A percentile compares a stretch with the other conserved stretches of the same genome.
Conservation (phyloP, 2,888 invertebrate species). For the Lutraria lutraria region DNA sequence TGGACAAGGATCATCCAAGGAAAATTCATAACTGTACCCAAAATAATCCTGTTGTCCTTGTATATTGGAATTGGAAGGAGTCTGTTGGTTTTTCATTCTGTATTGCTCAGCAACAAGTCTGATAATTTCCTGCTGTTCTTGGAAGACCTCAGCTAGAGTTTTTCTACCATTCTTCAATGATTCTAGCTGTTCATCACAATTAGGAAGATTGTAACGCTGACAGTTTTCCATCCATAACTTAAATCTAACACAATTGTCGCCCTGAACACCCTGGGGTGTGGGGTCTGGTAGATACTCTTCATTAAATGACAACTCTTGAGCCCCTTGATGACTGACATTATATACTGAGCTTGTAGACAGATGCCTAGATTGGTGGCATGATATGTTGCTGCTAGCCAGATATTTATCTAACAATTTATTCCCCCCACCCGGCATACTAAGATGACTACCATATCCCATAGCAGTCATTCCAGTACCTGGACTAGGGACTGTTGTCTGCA, state of each 20-base stretch:
- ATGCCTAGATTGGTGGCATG: conserved; percentile 58
- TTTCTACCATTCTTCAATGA: conserved; percentile 80
- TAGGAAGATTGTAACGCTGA: conserved; percentile 76
- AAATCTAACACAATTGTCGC: conserved; percentile 81
- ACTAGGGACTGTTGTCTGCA: conserved; percentile 60
- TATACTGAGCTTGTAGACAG: conserved; percentile 35
- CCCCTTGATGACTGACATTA: conserved; percentile 49
- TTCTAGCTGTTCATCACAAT: conserved; percentile 80
- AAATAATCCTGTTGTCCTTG: conserved; percentile 66
- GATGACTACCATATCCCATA: conserved; percentile 52
- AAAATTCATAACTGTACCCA: conserved; percentile 55
- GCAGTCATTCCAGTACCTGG: neutral
- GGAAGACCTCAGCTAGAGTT: conserved; percentile 81
- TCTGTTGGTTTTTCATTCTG: conserved; percentile 41
- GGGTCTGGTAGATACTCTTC: conserved; percentile 59
- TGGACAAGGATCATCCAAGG: conserved; percentile 76
- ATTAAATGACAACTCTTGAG: conserved; percentile 39
- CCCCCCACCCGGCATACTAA: conserved; percentile 58
- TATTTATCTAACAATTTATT: conserved; percentile 60
- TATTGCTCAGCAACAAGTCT: conserved; percentile 74
- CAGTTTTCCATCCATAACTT: conserved; percentile 84
- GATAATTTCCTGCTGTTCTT: conserved; percentile 82
- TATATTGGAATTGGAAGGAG: conserved; percentile 32
- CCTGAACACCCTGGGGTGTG: conserved; percentile 83
- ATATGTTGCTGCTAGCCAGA: conserved; percentile 37